These are phyloP conservation scores for Hydrotaea cyrtoneurina DNA, from an alignment of 2,888 invertebrate genomes.

Conservation along the genomic window DNA sequence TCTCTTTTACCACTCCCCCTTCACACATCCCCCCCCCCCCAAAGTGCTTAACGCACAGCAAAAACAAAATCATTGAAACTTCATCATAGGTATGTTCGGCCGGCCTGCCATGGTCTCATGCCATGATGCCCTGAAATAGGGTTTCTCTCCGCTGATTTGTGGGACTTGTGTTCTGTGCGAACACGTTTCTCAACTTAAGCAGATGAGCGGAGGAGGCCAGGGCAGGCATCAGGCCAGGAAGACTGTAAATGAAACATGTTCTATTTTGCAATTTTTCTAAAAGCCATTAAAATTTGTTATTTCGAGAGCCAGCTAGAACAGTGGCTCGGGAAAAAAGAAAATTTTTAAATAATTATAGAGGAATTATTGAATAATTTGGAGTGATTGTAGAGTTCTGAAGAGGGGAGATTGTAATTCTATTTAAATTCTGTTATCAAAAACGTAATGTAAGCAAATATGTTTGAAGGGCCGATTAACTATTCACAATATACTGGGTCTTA, in stretches of 20 bases:
- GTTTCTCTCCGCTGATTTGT: slow-evolving; percentile 1
- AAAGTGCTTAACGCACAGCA: background rate
- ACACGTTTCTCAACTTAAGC: background rate
- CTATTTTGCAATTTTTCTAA: slow-evolving; percentile 6
- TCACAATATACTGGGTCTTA: too few species aligned
- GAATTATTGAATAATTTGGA: too few species aligned
- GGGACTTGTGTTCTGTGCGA: background rate
- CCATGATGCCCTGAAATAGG: background rate
- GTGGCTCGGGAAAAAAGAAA: background rate
- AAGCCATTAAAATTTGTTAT: slow-evolving; percentile 14
- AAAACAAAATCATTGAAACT: slow-evolving; percentile 32
- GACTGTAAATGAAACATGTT: slow-evolving; percentile 23
- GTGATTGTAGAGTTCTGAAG: too few species aligned
- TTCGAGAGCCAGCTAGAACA: background rate
- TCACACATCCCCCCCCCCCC: background rate
- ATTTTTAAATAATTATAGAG: too few species aligned
- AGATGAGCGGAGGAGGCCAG: background rate
- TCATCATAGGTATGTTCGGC: slow-evolving; percentile 1
- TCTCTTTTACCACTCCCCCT: background rate
- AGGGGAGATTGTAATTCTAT: too few species aligned
- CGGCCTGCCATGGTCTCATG: background rate
- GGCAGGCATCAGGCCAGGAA: background rate
- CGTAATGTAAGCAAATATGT: too few species aligned
- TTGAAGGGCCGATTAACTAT: too few species aligned
- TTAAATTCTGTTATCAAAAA: too few species aligned